Conservation (phyloP, 2,113 vertebrate genomes). For the Psephotus haematonotus region DNA sequence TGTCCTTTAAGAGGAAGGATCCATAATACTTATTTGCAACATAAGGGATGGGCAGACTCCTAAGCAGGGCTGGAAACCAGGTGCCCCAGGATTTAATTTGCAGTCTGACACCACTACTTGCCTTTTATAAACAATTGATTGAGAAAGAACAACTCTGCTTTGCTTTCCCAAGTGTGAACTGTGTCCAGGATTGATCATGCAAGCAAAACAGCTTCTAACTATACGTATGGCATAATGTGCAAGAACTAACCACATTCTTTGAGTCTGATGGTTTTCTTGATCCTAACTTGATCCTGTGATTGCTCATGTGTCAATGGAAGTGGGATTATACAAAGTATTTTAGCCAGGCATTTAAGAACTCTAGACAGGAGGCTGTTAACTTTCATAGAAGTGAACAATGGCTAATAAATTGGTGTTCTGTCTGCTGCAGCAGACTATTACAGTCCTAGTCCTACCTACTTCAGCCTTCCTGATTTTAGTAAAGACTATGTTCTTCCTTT, state of each 20-base stretch:
- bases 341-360: not conserved
- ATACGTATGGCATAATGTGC: rapidly evolving
- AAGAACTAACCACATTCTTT: not conserved
- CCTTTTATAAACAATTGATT: not conserved
- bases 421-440: not conserved
- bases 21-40: not conserved
- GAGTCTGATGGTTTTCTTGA: not conserved
- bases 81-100: not conserved
- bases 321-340: not conserved
- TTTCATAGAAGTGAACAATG: not conserved
- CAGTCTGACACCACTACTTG: not conserved
- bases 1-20: not conserved
- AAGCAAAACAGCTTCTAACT: not conserved
- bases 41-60: not conserved
- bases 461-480: not conserved
- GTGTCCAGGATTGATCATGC: not conserved
- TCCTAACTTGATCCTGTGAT: not conserved
- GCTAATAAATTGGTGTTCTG: not conserved
- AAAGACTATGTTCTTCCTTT: not conserved
- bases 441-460: not conserved
- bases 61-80: not conserved
- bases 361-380: not conserved
- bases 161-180: not conserved
- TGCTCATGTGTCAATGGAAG: not conserved
- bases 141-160: not conserved